Evolutionary conservation across 2,113 vertebrate genomes (phyloP).

Genomic region (Burhinus bistriatus): DNA sequence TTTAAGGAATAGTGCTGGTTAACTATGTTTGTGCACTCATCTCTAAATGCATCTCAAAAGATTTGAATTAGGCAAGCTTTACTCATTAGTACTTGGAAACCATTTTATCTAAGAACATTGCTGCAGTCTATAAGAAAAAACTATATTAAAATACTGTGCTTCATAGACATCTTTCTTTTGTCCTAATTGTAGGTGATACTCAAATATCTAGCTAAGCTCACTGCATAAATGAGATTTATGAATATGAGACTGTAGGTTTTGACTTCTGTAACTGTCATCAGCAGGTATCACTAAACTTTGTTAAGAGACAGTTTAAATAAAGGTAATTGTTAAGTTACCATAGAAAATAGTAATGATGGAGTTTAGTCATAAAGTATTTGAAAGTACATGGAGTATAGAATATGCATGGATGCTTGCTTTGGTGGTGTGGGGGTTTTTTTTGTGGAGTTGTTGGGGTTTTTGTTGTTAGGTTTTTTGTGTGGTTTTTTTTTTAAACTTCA

Average conservation of each 20-base stretch:
- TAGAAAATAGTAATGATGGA: not conserved
- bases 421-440: too few relatives aligned
- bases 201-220: not conserved
- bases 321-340: not conserved
- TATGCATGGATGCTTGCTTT: not conserved
- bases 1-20: not conserved
- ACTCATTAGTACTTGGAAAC: not conserved
- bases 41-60: not conserved
- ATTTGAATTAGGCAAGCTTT: not conserved
- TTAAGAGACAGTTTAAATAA: not conserved
- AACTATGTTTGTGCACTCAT: not conserved
- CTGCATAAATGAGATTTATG: not conserved
- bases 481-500: not conserved
- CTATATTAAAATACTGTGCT: not conserved
- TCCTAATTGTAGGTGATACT: not conserved
- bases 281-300: not conserved
- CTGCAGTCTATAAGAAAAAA: not conserved
- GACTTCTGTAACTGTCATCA: not conserved
- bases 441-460: too few relatives aligned
- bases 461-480: too few relatives aligned
- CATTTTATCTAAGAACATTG: not conserved
- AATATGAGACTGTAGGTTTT: not conserved
- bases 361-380: not conserved
- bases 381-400: rapidly evolving
- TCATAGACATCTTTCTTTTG: not conserved